Evolutionary conservation across 2,797 vertebrate species (phyloP).

Genomic region (Darevskia mixta): DNA sequence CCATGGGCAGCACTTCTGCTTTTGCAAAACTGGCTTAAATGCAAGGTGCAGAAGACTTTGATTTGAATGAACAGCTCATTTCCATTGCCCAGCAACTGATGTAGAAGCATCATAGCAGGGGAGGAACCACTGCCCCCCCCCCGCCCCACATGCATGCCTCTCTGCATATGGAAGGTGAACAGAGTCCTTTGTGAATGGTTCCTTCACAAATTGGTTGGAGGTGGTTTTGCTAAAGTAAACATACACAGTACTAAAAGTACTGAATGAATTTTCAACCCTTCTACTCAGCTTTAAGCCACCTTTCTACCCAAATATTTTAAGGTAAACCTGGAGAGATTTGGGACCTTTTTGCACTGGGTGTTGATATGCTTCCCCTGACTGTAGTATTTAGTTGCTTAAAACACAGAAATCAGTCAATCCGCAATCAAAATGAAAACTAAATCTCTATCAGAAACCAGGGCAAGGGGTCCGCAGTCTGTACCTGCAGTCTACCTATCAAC

Average conservation of each 20-base stretch:
- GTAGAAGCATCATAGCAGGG: too few relatives aligned
- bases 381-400: slow-evolving; percentile 15
- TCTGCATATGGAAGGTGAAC: background rate
- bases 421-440: slow-evolving; percentile 6
- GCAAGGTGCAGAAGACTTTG: background rate
- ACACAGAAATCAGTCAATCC: slow-evolving; percentile 27
- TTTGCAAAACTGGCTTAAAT: background rate
- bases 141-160: background rate
- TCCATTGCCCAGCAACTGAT: background rate
- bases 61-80: background rate
- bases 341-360: background rate
- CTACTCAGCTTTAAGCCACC: background rate
- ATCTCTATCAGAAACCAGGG: slow-evolving; percentile 33
- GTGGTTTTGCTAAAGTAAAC: slow-evolving; percentile 14
- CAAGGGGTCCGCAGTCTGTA: background rate
- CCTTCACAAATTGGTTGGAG: slow-evolving; percentile 15
- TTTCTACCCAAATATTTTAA: background rate
- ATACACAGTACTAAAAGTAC: background rate
- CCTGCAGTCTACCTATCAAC: background rate
- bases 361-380: background rate
- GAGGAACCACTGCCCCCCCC: too few relatives aligned
- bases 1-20: too few relatives aligned
- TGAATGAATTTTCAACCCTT: background rate
- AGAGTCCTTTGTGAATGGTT: slow-evolving; percentile 21
- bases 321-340: background rate